Conservation (phyloP, 2,888 invertebrate genomes). For the Pammene aurita region DNA sequence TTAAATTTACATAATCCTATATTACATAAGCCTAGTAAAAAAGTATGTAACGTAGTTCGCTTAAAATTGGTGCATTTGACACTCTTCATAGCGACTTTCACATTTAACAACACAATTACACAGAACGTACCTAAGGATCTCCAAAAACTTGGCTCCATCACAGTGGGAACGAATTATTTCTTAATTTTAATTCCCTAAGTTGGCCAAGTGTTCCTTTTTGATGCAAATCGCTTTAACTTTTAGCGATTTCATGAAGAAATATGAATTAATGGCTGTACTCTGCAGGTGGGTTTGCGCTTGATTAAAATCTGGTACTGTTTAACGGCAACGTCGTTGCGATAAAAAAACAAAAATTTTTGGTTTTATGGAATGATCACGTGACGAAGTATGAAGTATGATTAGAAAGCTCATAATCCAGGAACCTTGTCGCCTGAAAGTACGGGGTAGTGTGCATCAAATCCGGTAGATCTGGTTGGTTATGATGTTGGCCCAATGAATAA, state of each 20-base stretch:
- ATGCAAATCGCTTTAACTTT: constrained; percentile 70
- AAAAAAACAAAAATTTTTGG: background rate
- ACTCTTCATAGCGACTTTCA: no score
- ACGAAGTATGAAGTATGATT: background rate
- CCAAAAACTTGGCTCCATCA: constrained; percentile 53
- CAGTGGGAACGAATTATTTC: constrained; percentile 64
- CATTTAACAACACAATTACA: no score
- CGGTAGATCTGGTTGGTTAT: no score
- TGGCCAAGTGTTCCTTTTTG: constrained; percentile 61
- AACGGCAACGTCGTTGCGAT: background rate
- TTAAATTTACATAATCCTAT: no score
- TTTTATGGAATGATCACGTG: background rate
- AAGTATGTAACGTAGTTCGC: no score
- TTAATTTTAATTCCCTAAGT: constrained; percentile 71
- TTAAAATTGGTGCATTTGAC: no score
- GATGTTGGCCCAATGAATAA: no score
- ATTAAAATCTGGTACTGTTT: constrained; percentile 49
- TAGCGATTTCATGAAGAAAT: constrained; percentile 66
- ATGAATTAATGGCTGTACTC: constrained; percentile 55
- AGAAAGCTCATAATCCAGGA: no score
- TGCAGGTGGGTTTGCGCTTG: constrained; percentile 51
- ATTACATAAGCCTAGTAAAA: no score
- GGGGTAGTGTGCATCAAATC: no score
- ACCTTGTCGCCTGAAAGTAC: no score
- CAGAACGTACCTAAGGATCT: background rate